phyloP scores from a whole-genome alignment of 2,113 vertebrate genomes.

The Hemibates koningsi region DNA sequence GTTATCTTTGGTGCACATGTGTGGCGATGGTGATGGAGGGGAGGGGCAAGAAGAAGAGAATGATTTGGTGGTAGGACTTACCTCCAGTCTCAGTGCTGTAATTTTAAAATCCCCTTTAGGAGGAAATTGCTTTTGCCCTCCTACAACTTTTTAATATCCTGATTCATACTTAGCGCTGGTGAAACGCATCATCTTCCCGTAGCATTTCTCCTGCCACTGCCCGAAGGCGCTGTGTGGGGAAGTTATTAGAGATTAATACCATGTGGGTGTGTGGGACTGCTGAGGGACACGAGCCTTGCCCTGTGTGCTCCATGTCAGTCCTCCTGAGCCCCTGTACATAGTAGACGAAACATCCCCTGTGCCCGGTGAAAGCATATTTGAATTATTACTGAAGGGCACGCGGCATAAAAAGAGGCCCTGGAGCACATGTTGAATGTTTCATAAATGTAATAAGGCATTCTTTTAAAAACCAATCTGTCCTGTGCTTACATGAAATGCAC shows the following conservation, averaged over 20 bases:
- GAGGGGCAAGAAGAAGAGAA: constrained; percentile 5
- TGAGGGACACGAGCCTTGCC: background rate
- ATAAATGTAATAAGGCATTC: constrained; percentile 51
- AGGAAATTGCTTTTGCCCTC: constrained; percentile 71
- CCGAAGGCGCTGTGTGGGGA: constrained; percentile 17
- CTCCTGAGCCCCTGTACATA: background rate
- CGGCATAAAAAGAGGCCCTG: constrained; percentile 19
- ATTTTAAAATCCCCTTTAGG: constrained; percentile 54
- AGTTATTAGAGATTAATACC: constrained; percentile 62
- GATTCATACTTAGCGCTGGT: constrained; percentile 38
- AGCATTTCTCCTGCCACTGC: constrained; percentile 12
- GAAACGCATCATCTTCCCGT: constrained; percentile 26
- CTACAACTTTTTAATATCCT: constrained; percentile 70
- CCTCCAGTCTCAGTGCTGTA: constrained; percentile 28
- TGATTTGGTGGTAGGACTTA: constrained; percentile 28
- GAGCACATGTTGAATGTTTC: constrained; percentile 62
- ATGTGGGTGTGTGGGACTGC: constrained; percentile 9
- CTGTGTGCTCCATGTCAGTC: background rate
- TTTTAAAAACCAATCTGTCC: background rate
- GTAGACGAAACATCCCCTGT: constrained; percentile 8
- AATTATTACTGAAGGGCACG: constrained; percentile 70
- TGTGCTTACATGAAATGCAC: background rate
- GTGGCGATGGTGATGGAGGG: background rate
- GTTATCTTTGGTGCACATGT: background rate
- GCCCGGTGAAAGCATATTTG: constrained; percentile 39